phyloP scores from a whole-genome alignment of 2,113 vertebrate species.

The Bubo blakistoni region DNA sequence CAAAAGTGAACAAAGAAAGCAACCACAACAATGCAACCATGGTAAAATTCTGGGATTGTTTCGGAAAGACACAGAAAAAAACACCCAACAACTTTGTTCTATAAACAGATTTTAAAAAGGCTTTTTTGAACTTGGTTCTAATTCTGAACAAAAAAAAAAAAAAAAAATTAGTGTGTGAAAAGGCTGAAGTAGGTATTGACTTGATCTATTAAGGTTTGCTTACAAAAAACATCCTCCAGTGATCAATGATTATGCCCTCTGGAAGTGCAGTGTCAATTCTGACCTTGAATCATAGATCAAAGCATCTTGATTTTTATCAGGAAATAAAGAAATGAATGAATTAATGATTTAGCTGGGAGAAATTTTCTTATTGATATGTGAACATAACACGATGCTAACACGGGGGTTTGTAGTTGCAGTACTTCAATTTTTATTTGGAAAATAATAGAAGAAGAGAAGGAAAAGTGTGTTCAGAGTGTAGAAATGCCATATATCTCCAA shows the following conservation, averaged over 20 bases:
- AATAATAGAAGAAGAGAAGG: background rate
- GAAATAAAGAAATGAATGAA: background rate
- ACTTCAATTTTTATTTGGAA: background rate
- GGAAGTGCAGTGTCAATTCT: slow-evolving; percentile 17
- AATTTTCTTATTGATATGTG: background rate
- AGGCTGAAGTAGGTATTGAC: slow-evolving; percentile 38
- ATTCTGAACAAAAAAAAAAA: background rate
- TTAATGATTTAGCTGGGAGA: background rate
- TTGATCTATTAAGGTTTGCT: background rate
- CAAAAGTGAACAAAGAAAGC: background rate
- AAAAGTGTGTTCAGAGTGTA: background rate
- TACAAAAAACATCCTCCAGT: background rate
- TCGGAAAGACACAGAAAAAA: background rate
- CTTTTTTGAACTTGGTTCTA: background rate
- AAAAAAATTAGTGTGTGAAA: background rate
- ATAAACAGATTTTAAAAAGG: background rate
- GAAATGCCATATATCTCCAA: background rate
- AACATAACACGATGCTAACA: background rate
- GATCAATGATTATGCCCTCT: slow-evolving; percentile 34
- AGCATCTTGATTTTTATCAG: background rate
- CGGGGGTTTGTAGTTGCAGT: background rate
- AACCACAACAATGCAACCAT: accelerated
- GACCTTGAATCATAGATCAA: slow-evolving; percentile 23
- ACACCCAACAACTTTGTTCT: background rate
- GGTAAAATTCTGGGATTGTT: background rate